Evolutionary conservation across 1,140 invertebrate genomes (phyloP).

Genomic region (Solenopsis invicta): DNA sequence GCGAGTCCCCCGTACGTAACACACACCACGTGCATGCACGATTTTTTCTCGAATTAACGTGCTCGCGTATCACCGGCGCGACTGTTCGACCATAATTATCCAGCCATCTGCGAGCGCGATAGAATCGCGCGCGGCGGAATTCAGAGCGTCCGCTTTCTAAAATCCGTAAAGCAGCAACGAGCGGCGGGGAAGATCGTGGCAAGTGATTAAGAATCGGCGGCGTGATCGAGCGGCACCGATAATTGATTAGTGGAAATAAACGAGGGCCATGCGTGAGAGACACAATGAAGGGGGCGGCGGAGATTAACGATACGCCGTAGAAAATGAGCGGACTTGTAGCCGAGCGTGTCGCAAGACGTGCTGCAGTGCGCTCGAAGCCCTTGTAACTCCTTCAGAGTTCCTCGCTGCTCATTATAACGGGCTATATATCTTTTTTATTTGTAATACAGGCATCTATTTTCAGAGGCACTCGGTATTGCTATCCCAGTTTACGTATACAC

Average conservation of each 20-base stretch:
- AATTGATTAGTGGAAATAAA: conserved; percentile 65
- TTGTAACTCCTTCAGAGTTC: conserved; percentile 15
- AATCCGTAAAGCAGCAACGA: conserved; percentile 31
- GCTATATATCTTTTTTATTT: conserved; percentile 32
- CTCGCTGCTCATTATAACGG: conserved; percentile 22
- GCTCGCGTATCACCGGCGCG: conserved; percentile 36
- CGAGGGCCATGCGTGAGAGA: conserved; percentile 21
- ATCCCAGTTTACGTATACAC: neutral
- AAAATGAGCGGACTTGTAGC: conserved; percentile 35
- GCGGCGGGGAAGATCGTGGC: conserved; percentile 54
- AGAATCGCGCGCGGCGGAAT: conserved; percentile 49
- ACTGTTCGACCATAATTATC: conserved; percentile 52
- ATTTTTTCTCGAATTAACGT: conserved; percentile 44
- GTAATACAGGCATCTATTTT: conserved; percentile 20
- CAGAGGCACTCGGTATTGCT: neutral
- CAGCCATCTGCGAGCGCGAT: conserved; percentile 55
- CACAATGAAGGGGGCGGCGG: conserved; percentile 41
- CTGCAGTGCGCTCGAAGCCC: neutral
- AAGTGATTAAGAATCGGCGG: conserved; percentile 46
- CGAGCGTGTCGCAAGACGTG: conserved; percentile 42
- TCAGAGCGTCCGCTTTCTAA: conserved; percentile 66
- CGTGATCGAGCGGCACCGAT: conserved; percentile 57
- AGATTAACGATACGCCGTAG: conserved; percentile 53
- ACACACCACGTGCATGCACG: neutral
- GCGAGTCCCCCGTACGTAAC: neutral